Percentiles rank a stretch among this genome's conserved stretches.
phyloP scores from a whole-genome alignment of 2,888 invertebrate species.

The Germaria angustata region DNA sequence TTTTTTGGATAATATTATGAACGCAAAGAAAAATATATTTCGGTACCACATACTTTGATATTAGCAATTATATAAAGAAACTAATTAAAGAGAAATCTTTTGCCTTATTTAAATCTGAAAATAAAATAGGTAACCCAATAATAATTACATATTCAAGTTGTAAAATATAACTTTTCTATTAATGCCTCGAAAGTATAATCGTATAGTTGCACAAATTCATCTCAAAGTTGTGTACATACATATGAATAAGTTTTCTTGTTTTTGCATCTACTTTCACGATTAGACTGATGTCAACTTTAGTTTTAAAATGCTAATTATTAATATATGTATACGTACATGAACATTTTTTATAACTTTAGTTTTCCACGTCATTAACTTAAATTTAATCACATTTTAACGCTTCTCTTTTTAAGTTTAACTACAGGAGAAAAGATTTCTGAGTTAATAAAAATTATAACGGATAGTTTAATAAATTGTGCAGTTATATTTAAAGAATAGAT shows the following conservation, averaged over 20 bases:
- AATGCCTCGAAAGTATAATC: neutral
- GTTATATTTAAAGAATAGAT: too few relatives aligned
- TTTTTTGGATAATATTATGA: neutral
- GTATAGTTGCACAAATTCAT: neutral
- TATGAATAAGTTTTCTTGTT: too few relatives aligned
- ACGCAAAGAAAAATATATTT: neutral
- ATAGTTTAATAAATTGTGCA: too few relatives aligned
- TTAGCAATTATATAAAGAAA: neutral
- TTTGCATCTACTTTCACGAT: too few relatives aligned
- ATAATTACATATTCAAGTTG: neutral
- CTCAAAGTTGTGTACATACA: too few relatives aligned
- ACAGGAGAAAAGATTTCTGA: too few relatives aligned
- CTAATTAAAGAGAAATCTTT: neutral
- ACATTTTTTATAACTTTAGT: neutral
- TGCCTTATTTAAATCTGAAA: neutral
- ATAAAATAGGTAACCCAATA: neutral
- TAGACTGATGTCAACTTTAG: neutral
- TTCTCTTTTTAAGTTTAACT: too few relatives aligned
- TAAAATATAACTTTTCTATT: neutral
- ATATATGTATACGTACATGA: neutral
- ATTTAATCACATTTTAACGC: too few relatives aligned
- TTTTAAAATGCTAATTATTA: neutral
- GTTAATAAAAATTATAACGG: too few relatives aligned
- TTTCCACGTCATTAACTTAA: neutral
- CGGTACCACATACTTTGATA: neutral